phyloP scores from a whole-genome alignment of 2,888 invertebrate genomes.

The Trichopria drosophilae region DNA sequence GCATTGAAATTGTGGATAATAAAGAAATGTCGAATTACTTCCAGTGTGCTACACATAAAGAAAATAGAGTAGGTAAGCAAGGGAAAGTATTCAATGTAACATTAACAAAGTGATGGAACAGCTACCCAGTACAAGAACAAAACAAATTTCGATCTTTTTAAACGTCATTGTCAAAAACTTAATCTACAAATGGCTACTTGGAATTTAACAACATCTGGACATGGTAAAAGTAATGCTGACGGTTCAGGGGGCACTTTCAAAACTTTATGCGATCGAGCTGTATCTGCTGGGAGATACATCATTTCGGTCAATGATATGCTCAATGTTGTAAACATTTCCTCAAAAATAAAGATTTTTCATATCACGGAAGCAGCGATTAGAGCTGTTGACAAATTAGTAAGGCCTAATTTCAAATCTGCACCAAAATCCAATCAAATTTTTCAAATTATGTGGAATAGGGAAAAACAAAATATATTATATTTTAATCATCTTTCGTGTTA shows the following conservation, averaged over 20 bases:
- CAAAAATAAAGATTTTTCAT: too few species aligned
- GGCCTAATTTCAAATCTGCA: too few species aligned
- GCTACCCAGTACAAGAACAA: conserved; percentile 1
- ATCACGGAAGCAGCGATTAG: too few species aligned
- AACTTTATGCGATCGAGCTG: conserved; percentile 6
- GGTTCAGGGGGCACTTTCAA: background rate
- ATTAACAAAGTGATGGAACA: background rate
- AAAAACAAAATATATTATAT: too few species aligned
- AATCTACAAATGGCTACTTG: conserved; percentile 3
- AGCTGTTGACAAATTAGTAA: too few species aligned
- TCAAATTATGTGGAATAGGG: too few species aligned
- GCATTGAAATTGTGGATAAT: conserved; percentile 2
- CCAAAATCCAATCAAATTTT: too few species aligned
- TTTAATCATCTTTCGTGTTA: too few species aligned
- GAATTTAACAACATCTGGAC: too few species aligned
- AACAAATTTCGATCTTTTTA: conserved; percentile 8
- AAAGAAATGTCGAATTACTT: background rate
- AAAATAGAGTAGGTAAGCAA: background rate
- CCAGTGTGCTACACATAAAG: conserved; percentile 1
- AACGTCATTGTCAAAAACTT: conserved; percentile 3
- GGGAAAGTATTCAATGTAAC: conserved; percentile 1
- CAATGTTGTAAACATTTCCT: background rate
- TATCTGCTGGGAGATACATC: background rate
- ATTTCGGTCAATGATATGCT: background rate
- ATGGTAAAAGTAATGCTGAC: conserved; percentile 9